These are phyloP conservation scores for Chlorodrepanis virens DNA, from an alignment of 2,113 vertebrate species.

Conservation along the genomic window DNA sequence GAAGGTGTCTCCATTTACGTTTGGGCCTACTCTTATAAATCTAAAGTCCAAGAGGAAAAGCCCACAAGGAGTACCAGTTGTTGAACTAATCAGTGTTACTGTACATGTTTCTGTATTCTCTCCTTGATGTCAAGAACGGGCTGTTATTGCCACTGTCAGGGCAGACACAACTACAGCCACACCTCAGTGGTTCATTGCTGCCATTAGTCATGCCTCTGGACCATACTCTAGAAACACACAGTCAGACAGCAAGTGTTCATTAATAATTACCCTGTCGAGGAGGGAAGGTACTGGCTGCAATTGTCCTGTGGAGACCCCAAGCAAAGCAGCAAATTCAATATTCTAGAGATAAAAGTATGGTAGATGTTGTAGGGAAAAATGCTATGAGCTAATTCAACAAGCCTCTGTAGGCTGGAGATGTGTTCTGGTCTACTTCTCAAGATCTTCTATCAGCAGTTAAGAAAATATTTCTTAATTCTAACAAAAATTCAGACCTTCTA, in stretches of 20 bases:
- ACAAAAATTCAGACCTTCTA: neutral
- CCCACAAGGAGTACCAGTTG: neutral
- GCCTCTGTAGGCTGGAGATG: neutral
- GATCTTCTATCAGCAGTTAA: neutral
- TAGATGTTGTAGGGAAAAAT: neutral
- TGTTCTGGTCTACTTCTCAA: neutral
- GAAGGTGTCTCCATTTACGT: neutral
- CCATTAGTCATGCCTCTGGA: neutral
- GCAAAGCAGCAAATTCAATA: neutral
- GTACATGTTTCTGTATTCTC: neutral
- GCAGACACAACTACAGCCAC: neutral
- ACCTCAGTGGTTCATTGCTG: neutral
- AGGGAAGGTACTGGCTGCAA: neutral
- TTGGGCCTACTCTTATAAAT: neutral
- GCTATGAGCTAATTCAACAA: neutral
- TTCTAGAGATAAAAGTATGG: neutral
- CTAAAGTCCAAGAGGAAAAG: neutral
- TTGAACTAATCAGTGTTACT: neutral
- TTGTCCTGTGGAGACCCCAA: neutral
- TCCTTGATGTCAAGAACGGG: neutral
- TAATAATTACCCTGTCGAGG: neutral
- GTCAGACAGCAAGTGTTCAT: neutral
- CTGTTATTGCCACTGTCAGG: neutral
- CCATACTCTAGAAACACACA: neutral
- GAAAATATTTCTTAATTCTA: neutral